Evolutionary conservation across 2,888 invertebrate genomes (phyloP).

Genomic region (Diaphora mendica): DNA sequence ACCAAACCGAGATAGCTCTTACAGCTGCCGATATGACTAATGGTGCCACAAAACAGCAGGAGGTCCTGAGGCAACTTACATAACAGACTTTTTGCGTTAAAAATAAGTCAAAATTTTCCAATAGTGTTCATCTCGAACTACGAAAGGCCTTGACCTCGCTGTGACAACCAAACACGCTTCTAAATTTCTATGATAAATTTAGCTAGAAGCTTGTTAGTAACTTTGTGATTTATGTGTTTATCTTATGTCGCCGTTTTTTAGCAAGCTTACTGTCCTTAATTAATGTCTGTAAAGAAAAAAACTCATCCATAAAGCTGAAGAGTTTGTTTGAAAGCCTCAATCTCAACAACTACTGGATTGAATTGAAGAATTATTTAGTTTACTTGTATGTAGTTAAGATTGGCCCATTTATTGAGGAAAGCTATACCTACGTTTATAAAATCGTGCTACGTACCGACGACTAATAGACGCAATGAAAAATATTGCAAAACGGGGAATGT

Average conservation of each 20-base stretch:
- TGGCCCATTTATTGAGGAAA: not conserved
- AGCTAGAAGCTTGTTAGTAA: not conserved
- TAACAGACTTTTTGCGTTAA: not conserved
- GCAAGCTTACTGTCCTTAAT: not conserved
- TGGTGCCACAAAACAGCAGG: not conserved
- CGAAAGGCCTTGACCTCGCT: not conserved
- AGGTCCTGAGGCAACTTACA: not conserved
- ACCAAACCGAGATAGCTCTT: not conserved
- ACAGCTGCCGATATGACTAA: not conserved
- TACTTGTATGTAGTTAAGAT: too few species aligned
- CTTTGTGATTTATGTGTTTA: not conserved
- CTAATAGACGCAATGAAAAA: too few species aligned
- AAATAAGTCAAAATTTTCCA: not conserved
- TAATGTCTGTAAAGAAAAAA: not conserved
- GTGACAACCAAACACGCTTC: not conserved
- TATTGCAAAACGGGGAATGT: too few species aligned
- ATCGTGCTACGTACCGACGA: too few species aligned
- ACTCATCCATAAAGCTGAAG: not conserved
- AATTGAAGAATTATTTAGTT: not conserved
- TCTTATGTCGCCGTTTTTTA: not conserved
- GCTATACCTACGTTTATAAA: not conserved
- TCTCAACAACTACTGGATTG: not conserved
- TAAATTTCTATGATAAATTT: not conserved
- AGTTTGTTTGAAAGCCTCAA: not conserved
- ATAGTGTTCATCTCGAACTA: not conserved